A percentile compares a stretch with the other conserved stretches of the same genome.
These are phyloP conservation scores for Thalassophryne amazonica DNA, from an alignment of 2,797 vertebrate species.

Conservation along the genomic window DNA sequence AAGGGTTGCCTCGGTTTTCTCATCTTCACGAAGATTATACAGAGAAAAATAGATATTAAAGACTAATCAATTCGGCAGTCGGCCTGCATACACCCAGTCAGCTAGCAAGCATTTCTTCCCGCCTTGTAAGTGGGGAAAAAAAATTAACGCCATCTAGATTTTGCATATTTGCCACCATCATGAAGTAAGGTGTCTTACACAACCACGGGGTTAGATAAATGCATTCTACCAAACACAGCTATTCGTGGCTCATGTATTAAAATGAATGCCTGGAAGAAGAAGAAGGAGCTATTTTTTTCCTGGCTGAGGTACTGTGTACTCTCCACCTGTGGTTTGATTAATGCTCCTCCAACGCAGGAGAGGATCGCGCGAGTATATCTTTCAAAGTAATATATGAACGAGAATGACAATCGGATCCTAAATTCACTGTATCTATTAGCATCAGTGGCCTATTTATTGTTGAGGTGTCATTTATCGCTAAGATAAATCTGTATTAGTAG, in stretches of 20 bases:
- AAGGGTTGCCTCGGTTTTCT: neutral
- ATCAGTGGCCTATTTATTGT: neutral
- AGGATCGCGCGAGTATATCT: neutral
- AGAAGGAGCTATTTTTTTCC: slow-evolving; percentile 1
- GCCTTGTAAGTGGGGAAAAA: slow-evolving; percentile 37
- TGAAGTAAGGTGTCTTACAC: slow-evolving; percentile 53
- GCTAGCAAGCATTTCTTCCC: slow-evolving; percentile 1
- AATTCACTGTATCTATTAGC: slow-evolving; percentile 1
- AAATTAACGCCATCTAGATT: slow-evolving; percentile 35
- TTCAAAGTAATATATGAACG: slow-evolving; percentile 11
- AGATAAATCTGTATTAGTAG: no score
- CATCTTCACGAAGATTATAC: no score
- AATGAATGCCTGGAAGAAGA: slow-evolving; percentile 1
- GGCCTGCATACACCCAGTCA: neutral
- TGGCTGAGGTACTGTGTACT: neutral
- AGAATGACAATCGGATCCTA: neutral
- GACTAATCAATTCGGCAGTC: slow-evolving; percentile 8
- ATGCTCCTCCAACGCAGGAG: slow-evolving; percentile 9
- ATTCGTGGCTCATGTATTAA: slow-evolving; percentile 56
- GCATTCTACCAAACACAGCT: slow-evolving; percentile 16
- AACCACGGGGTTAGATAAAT: slow-evolving; percentile 31
- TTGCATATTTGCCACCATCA: slow-evolving; percentile 20
- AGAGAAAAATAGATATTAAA: no score
- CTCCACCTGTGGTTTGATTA: slow-evolving; percentile 23
- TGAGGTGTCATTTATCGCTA: neutral